These are phyloP conservation scores for Chauna torquata DNA, from an alignment of 2,113 vertebrate genomes.

Conservation along the genomic window DNA sequence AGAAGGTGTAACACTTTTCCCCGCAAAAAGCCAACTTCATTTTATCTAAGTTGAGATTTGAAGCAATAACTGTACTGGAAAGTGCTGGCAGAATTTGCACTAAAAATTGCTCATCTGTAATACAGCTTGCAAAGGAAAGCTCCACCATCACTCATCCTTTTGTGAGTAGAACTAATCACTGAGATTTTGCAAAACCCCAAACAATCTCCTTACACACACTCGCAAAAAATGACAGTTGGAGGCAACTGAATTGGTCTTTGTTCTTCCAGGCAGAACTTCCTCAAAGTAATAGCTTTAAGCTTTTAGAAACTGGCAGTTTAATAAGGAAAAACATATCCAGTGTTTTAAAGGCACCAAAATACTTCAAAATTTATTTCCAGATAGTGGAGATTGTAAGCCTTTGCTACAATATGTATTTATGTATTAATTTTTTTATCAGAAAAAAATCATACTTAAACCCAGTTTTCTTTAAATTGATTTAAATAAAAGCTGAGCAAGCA, in stretches of 20 bases:
- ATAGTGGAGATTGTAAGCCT: background rate
- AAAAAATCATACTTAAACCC: background rate
- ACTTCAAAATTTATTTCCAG: background rate
- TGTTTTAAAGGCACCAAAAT: background rate
- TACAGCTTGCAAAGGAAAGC: slow-evolving; percentile 3
- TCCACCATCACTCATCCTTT: background rate
- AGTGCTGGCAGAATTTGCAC: background rate
- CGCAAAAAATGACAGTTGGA: background rate
- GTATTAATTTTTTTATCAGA: fast-evolving
- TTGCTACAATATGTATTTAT: background rate
- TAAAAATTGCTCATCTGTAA: background rate
- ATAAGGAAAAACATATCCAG: background rate
- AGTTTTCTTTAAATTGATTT: background rate
- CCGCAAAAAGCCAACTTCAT: background rate
- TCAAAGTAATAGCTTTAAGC: background rate
- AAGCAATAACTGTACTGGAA: background rate
- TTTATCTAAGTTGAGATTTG: background rate
- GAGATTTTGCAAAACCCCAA: background rate
- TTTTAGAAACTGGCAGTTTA: background rate
- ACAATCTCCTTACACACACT: background rate
- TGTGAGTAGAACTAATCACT: background rate
- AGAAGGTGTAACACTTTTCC: background rate
- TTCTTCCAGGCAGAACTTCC: background rate
- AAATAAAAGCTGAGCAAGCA: background rate
- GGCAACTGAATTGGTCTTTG: background rate